These are phyloP conservation scores for Orestias chungarensis DNA, from an alignment of 2,797 vertebrate species.

Conservation along the genomic window DNA sequence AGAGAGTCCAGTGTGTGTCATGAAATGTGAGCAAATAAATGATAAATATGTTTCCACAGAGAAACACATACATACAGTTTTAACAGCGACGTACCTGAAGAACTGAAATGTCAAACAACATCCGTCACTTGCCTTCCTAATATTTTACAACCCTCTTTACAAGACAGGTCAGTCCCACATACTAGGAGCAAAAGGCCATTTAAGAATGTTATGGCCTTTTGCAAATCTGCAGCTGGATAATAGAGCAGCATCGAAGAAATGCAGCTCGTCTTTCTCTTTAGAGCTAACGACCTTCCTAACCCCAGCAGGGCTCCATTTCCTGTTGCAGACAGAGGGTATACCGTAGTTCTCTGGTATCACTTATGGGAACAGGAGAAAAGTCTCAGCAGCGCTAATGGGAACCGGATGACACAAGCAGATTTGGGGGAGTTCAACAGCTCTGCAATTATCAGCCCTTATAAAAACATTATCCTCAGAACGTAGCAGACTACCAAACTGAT, in stretches of 20 bases:
- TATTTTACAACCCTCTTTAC: background rate
- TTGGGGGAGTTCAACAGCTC: constrained; percentile 1
- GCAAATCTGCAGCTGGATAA: constrained; percentile 15
- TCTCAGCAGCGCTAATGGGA: constrained; percentile 20
- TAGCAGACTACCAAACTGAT: background rate
- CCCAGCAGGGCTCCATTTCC: constrained; percentile 64
- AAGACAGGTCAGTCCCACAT: background rate
- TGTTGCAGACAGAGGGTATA: constrained; percentile 38
- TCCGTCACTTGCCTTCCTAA: background rate
- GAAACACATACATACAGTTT: background rate
- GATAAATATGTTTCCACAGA: background rate
- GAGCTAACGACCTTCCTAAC: constrained; percentile 58
- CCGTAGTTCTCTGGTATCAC: constrained; percentile 35
- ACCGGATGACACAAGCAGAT: constrained; percentile 2
- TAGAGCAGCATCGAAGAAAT: constrained; percentile 19
- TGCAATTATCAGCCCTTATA: background rate
- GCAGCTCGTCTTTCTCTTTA: constrained; percentile 16
- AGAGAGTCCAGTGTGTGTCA: no score
- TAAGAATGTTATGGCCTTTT: constrained; percentile 1
- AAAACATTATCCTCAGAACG: background rate
- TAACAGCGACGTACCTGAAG: background rate
- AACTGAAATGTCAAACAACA: background rate
- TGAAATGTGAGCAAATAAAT: background rate
- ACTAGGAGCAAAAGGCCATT: background rate
- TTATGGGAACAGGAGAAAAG: constrained; percentile 28